phyloP scores from a whole-genome alignment of 2,113 vertebrate genomes.

The Rattus rattus region DNA sequence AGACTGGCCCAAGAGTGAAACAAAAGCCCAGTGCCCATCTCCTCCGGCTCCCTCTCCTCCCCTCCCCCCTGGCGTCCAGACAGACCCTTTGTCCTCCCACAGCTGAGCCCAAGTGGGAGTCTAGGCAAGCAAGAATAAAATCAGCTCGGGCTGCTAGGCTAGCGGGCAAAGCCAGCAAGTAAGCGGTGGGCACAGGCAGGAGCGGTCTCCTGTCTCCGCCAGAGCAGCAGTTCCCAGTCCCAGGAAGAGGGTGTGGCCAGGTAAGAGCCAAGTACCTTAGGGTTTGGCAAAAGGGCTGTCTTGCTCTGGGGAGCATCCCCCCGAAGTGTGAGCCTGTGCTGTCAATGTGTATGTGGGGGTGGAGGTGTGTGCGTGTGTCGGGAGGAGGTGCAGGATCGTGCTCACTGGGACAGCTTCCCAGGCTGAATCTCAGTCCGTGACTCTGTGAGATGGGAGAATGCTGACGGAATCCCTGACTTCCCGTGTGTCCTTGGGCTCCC shows the following conservation, averaged over 20 bases:
- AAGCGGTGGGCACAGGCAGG: not conserved
- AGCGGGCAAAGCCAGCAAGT: not conserved
- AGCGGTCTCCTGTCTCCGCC: not conserved
- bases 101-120: conserved; percentile 52
- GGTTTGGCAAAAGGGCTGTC: not conserved
- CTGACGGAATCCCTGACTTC: not conserved
- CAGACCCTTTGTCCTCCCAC: conserved; percentile 75
- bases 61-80: conserved; percentile 59
- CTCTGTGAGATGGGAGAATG: not conserved
- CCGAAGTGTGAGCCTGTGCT: not conserved
- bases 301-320: not conserved
- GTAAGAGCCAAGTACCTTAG: conserved; percentile 51
- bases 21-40: conserved; percentile 72
- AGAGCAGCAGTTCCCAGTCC: not conserved
- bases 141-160: not conserved
- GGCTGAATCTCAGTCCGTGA: not conserved
- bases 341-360: not conserved
- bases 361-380: not conserved
- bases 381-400: not conserved
- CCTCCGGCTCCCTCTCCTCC: not conserved
- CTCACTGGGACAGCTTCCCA: not conserved
- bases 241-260: conserved; percentile 62
- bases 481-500: not conserved
- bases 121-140: conserved; percentile 24
- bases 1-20: conserved; percentile 57